Evolutionary conservation across 35 echinoderm and acorn worm species (phyloP).

Genomic region (Patiria miniata): DNA sequence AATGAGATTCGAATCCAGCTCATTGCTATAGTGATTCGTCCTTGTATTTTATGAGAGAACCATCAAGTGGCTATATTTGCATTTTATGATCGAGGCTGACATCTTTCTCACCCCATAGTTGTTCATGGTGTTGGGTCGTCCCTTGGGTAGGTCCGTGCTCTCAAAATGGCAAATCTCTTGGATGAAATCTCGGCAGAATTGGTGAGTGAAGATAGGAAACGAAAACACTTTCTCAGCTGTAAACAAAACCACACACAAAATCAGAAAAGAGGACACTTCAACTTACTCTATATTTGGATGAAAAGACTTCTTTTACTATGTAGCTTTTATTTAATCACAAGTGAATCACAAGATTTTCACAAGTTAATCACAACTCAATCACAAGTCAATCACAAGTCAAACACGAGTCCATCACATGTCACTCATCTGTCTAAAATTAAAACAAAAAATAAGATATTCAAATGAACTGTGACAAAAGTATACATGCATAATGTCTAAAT

Average conservation of each 20-base stretch:
- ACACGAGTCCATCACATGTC: no score
- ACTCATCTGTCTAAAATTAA: neutral
- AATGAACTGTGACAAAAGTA: neutral
- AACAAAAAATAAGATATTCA: neutral
- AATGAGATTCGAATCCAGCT: no score
- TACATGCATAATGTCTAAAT: neutral
- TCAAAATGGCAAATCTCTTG: conserved; percentile 96
- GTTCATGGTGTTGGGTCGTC: conserved; percentile 98
- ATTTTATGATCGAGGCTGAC: no score
- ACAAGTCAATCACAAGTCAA: no score
- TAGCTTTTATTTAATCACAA: neutral
- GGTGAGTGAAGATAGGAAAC: conserved; percentile 85
- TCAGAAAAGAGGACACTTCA: neutral
- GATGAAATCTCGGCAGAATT: conserved; percentile 83
- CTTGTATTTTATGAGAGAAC: no score
- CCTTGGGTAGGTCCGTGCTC: conserved; percentile 79
- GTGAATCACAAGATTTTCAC: no score
- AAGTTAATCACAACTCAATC: no score
- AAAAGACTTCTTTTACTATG: neutral
- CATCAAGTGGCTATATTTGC: no score
- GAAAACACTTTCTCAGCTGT: conserved; percentile 71
- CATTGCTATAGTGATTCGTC: no score
- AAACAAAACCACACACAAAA: conserved; percentile 3
- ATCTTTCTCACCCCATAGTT: conserved; percentile 98
- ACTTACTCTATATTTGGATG: neutral